Evolutionary conservation across 2,888 invertebrate genomes (phyloP).

Genomic region (Aleiodes alternator): DNA sequence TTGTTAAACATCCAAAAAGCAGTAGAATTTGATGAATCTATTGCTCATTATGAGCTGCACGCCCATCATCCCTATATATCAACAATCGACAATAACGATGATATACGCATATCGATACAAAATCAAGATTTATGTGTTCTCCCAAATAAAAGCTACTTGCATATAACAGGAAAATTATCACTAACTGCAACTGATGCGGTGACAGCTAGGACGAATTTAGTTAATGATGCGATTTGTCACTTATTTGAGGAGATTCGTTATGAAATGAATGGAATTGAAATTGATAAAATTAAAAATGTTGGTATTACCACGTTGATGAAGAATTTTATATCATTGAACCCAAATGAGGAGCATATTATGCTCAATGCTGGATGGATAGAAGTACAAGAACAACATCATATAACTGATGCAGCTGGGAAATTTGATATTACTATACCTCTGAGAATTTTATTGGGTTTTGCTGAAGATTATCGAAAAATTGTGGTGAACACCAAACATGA

Average conservation of each 20-base stretch:
- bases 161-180: neutral
- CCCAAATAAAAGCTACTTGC: neutral
- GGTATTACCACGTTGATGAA: neutral
- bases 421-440: slow-evolving; percentile 5
- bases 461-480: slow-evolving; percentile 4
- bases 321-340: neutral
- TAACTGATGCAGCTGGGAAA: neutral
- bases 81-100: neutral
- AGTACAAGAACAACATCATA: too few species aligned
- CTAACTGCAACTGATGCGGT: neutral
- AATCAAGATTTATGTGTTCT: slow-evolving; percentile 17
- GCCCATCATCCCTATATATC: neutral
- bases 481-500: slow-evolving; percentile 7
- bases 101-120: slow-evolving; percentile 6
- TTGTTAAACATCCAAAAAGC: neutral
- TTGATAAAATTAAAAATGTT: slow-evolving; percentile 11
- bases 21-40: slow-evolving; percentile 1
- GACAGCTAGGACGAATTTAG: neutral
- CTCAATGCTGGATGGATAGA: neutral
- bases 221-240: neutral
- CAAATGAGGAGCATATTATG: neutral
- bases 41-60: slow-evolving; percentile 15
- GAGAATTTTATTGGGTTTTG: neutral
- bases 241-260: slow-evolving; percentile 3
- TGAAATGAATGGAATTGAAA: neutral